Conservation (phyloP, 1,140 invertebrate genomes). For the Chrysomallon squamiferum region DNA sequence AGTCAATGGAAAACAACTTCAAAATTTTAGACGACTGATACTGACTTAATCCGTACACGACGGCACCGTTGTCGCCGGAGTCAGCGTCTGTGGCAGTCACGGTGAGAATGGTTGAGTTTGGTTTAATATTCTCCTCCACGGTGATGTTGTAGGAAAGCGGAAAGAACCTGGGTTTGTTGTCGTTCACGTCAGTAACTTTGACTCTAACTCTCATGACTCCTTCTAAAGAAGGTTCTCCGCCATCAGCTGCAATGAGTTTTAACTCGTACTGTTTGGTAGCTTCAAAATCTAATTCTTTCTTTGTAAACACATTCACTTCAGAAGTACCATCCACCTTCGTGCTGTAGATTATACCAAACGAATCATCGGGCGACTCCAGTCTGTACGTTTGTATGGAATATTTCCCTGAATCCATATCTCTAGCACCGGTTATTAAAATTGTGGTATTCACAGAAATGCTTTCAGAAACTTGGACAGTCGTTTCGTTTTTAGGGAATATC, state of each 20-base stretch:
- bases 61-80: conserved; percentile 74
- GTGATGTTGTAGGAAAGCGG: conserved; percentile 70
- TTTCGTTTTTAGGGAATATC: conserved; percentile 67
- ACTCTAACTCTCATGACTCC: conserved; percentile 87
- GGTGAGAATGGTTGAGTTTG: conserved; percentile 76
- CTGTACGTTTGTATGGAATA: conserved; percentile 29
- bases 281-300: conserved; percentile 81
- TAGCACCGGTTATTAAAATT: conserved; percentile 65
- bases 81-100: conserved; percentile 82
- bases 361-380: conserved; percentile 21
- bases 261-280: conserved; percentile 78
- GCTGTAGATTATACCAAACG: conserved; percentile 18
- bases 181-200: conserved; percentile 90
- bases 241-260: conserved; percentile 85
- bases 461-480: conserved; percentile 60
- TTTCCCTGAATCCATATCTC: conserved; percentile 56
- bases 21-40: conserved; percentile 74
- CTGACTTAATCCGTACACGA: conserved; percentile 68
- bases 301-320: conserved; percentile 22
- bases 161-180: conserved; percentile 81
- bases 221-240: conserved; percentile 79
- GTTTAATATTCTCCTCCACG: conserved; percentile 76
- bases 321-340: conserved; percentile 8
- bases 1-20: conserved; percentile 65
- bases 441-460: conserved; percentile 67